Conservation (phyloP, 2,888 invertebrate genomes). For the Conomelus anceps region DNA sequence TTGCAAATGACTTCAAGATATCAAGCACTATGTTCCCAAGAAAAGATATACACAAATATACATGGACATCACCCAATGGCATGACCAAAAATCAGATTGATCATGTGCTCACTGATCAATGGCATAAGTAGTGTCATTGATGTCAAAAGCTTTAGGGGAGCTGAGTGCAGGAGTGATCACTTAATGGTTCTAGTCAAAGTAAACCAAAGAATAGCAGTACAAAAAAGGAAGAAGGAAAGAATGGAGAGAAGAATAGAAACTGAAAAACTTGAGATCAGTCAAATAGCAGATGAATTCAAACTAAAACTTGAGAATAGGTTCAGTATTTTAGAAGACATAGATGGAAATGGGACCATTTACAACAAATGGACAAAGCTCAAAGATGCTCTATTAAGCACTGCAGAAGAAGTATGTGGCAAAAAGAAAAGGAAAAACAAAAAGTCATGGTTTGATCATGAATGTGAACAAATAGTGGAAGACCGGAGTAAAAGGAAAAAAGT, state of each 20-base stretch:
- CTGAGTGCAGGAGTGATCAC: constrained; percentile 22
- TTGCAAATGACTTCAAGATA: constrained; percentile 14
- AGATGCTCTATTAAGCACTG: not conserved
- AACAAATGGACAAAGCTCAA: constrained; percentile 2
- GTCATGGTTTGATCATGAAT: constrained; percentile 20
- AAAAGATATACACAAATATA: too few species aligned
- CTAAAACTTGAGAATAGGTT: constrained; percentile 19
- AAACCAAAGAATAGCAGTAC: constrained; percentile 17
- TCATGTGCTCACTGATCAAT: constrained; percentile 19
- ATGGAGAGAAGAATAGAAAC: not conserved
- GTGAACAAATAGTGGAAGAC: too few species aligned
- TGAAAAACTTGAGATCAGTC: constrained; percentile 12
- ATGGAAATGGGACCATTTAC: not conserved
- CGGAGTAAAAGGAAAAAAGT: not conserved
- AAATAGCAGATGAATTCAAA: not conserved
- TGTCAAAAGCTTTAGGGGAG: constrained; percentile 15
- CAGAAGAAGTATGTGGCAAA: constrained; percentile 15
- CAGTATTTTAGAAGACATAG: not conserved
- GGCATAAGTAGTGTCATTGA: constrained; percentile 14
- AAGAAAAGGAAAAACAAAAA: constrained; percentile 17
- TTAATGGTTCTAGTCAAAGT: constrained; percentile 19
- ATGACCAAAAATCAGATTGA: constrained; percentile 18
- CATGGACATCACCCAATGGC: constrained; percentile 20
- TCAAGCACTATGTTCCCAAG: too few species aligned
- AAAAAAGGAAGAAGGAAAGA: constrained; percentile 14